Evolutionary conservation across 2,888 invertebrate species (phyloP).

Genomic region (Aphrophora alni): DNA sequence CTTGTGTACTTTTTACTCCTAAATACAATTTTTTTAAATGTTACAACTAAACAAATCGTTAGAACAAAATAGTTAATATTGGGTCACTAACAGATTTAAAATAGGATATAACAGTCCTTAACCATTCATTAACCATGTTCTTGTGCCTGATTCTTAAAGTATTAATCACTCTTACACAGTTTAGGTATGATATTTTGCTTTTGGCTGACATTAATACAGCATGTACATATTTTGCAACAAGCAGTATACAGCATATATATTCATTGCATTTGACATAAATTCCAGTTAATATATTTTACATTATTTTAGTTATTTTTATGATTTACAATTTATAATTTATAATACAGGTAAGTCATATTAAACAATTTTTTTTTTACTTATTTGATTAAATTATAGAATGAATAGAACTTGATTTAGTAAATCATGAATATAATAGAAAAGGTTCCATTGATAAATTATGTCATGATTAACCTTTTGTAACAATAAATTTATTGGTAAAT

Average conservation of each 20-base stretch:
- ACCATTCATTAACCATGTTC: background rate
- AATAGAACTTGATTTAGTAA: too few species aligned
- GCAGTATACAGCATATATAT: background rate
- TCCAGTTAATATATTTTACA: background rate
- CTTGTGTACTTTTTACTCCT: too few species aligned
- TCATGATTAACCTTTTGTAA: too few species aligned
- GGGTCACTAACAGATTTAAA: too few species aligned
- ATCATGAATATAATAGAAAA: too few species aligned
- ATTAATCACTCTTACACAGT: background rate
- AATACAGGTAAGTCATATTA: background rate
- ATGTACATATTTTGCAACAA: background rate
- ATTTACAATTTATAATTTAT: background rate
- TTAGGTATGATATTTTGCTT: background rate
- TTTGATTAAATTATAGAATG: too few species aligned
- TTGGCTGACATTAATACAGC: background rate
- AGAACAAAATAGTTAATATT: too few species aligned
- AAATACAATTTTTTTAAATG: too few species aligned
- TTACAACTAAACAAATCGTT: too few species aligned
- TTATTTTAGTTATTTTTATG: background rate
- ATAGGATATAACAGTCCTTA: background rate
- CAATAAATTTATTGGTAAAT: too few species aligned
- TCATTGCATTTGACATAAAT: background rate
- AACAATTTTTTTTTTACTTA: too few species aligned
- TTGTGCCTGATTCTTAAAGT: background rate
- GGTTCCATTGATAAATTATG: too few species aligned